Evolutionary conservation across 1,140 invertebrate species (phyloP).

Genomic region (Saxidomus purpurata): DNA sequence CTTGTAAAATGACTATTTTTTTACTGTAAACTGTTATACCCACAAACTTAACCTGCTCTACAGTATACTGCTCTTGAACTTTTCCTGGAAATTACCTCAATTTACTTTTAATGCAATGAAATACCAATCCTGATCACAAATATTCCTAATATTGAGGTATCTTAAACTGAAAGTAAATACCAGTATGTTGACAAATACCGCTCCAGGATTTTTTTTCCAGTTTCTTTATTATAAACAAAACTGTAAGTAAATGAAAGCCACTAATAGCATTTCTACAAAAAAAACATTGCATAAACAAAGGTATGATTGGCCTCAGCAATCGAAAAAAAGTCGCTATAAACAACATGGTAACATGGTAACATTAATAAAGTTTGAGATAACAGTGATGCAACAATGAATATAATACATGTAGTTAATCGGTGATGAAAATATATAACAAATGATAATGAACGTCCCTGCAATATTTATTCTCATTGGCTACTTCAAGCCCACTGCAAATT

Average conservation of each 20-base stretch:
- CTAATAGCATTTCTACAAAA: slow-evolving; percentile 3
- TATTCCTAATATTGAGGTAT: too few relatives aligned
- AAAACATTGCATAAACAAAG: slow-evolving; percentile 26
- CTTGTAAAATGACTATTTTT: too few relatives aligned
- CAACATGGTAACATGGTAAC: slow-evolving; percentile 20
- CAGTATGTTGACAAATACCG: background rate
- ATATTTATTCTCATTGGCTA: slow-evolving; percentile 69
- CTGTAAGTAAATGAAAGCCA: background rate
- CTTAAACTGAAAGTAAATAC: too few relatives aligned
- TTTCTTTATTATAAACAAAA: background rate
- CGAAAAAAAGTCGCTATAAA: background rate
- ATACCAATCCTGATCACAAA: too few relatives aligned
- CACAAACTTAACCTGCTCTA: too few relatives aligned
- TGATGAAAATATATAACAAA: slow-evolving; percentile 29
- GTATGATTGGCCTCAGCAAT: slow-evolving; percentile 43
- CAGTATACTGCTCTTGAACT: too few relatives aligned
- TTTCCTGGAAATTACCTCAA: too few relatives aligned
- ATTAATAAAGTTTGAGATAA: slow-evolving; percentile 20
- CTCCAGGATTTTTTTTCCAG: background rate
- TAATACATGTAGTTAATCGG: background rate
- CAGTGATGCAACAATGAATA: slow-evolving; percentile 26
- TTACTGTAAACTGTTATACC: too few relatives aligned
- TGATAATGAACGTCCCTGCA: slow-evolving; percentile 44
- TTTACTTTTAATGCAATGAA: too few relatives aligned
- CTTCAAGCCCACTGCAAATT: slow-evolving; percentile 71